Base-by-base conservation (phyloP, 1,140 invertebrate genomes). In the Drosophila elegans region DNA sequence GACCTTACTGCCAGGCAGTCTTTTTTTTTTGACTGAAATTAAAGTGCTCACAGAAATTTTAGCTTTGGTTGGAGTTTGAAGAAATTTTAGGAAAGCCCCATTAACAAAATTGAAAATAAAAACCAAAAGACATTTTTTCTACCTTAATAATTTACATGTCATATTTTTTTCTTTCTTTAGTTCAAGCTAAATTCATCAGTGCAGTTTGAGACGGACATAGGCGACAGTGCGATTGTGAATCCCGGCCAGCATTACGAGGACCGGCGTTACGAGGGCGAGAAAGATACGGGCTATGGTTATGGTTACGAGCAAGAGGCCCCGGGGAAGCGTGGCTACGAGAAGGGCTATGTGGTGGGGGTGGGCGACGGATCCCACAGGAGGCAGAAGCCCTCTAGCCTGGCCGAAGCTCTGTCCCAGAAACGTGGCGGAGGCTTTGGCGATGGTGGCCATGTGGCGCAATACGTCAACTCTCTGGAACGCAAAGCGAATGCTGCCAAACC, bases 191-290 rank as follows among this genome's bases (percentile, higher is more conserved):
- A 84, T 59, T 49, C 80, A 0, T 67, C 61, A 6, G 53, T 85
- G 5, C 83, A 86, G 5, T 86, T 92, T 25, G 91, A 92, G n/a
- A 66, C 54, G 21, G 83, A 91, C 34, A 92, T 92, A 45, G 91
- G 91, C 1, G 91, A 92, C 63, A 62, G 72, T 32, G 41, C 51
- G 1, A 53, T 46, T 68, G 69, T 84, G 0, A 82, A 73, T 45
- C 48, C 68, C 41, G 55, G 4, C 27, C 60, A 45, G 61, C 62
- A 59, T 6, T 59, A 61, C 12, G 48, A 75, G 3, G 48, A 21
- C 27, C 60, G 42, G 61, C 62, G 59, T 6, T 59, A 61, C 12
- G 48, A 75, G 3, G 48, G 27, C 9, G 51, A 16, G 0, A 77
- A 56, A 0, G 73, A 79, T 6, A 21, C 12, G 1, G 32, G n/a